Base-by-base conservation (phyloP, 2,797 vertebrate species). In the Arrhamphus sclerolepis region DNA sequence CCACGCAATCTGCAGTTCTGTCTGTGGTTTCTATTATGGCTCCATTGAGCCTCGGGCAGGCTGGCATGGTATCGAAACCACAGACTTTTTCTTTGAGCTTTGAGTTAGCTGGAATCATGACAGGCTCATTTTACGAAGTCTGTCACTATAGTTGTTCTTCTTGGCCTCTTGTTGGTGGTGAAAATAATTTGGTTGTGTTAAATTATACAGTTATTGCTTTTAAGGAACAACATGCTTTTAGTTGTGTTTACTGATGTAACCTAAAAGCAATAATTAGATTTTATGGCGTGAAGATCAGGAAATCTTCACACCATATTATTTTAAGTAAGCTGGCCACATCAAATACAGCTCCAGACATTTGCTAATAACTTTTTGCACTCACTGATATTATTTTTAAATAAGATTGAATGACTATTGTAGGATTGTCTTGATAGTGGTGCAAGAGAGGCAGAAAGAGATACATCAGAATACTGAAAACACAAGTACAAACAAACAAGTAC, bases 1-100 rank as follows among this genome's bases (percentile, higher is more conserved):
- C 85, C 80, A 82, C 78, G 80, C 84, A 80, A 80, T 86, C 84
- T 69, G 75, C 69, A 86, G 67, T 60, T 78, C 72, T 80, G 54
- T 82, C 86, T 84, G 88, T 83, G 84, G 84, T 84, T 85, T 88
- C 79, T 77, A 85, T 84, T 88, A 84, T 61, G 74, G 75, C 82
- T 81, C 82, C 75, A 62, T 66, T 55, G 78, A 83, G 84, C 78
- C 62, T 79, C 44, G 56, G 71, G 76, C 77, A 72, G 78, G 58
- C 70, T 77, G 80, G 78, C 84, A 71, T 73, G 80, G 66, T 77
- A 66, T 52, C 17, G n/a, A 79, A 85, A 78, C 81, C 82, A 47
- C 82, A 90, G 46, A 75, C 51, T 67, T 85, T 87, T 87, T 86
- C 84, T 84, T 85, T 77, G 77, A 89, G 77, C 84, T 84, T 86